phyloP scores from a whole-genome alignment of 2,888 invertebrate genomes.

The Galerucella nymphaeae region DNA sequence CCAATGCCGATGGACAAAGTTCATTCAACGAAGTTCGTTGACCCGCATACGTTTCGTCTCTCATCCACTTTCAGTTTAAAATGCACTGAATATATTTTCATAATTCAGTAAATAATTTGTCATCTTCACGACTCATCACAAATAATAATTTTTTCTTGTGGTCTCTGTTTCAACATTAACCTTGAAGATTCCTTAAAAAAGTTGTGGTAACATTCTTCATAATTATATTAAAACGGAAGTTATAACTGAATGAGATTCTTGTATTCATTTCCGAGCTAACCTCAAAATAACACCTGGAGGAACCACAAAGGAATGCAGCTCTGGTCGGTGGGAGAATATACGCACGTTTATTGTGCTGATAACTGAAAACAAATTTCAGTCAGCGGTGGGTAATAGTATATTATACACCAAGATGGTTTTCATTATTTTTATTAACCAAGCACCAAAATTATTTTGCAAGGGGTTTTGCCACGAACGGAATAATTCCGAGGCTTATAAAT shows the following conservation, averaged over 20 bases:
- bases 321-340: background rate
- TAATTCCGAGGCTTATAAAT: no score
- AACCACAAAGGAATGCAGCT: background rate
- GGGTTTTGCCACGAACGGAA: no score
- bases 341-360: no score
- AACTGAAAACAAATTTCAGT: no score
- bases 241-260: background rate
- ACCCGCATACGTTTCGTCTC: conserved; percentile 7
- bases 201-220: background rate
- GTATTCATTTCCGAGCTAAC: background rate
- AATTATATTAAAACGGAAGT: no score
- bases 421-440: no score
- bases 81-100: conserved; percentile 11
- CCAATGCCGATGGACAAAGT: conserved; percentile 30
- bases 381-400: no score
- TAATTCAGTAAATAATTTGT: background rate
- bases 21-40: conserved; percentile 18
- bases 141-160: background rate
- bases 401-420: no score
- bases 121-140: background rate
- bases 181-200: background rate
- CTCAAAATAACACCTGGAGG: background rate
- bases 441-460: no score
- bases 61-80: conserved; percentile 4
- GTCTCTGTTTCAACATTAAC: background rate